Conservation (phyloP, 2,113 vertebrate species). For the Raja brachyura region DNA sequence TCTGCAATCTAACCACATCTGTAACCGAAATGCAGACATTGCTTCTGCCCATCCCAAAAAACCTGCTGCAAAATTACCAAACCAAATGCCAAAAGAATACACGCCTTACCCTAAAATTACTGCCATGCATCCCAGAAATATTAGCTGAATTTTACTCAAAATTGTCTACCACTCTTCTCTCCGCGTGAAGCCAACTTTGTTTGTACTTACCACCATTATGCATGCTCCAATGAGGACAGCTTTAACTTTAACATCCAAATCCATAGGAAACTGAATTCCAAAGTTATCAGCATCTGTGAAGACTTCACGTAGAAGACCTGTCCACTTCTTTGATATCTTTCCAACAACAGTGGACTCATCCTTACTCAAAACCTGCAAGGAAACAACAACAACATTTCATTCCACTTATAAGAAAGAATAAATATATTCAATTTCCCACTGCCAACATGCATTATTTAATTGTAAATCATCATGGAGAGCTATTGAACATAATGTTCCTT, state of each 20-base stretch:
- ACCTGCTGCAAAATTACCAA: neutral
- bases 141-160: neutral
- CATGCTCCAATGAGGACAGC: slow-evolving; percentile 85
- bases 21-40: neutral
- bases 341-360: slow-evolving; percentile 71
- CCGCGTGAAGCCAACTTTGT: neutral
- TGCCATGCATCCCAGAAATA: neutral
- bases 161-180: neutral
- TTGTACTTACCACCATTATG: slow-evolving; percentile 84
- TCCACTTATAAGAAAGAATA: neutral
- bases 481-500: neutral
- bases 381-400: neutral
- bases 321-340: slow-evolving; percentile 88
- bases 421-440: neutral
- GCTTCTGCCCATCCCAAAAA: neutral
- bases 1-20: neutral
- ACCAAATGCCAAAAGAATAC: neutral
- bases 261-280: slow-evolving; percentile 81
- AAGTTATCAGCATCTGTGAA: slow-evolving; percentile 89
- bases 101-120: neutral
- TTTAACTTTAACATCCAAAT: slow-evolving; percentile 87
- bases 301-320: slow-evolving; percentile 67
- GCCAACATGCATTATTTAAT: neutral
- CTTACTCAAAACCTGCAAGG: slow-evolving; percentile 41
- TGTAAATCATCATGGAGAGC: neutral